Base-by-base conservation (phyloP, 30 jellyfish, hydroid and myxozoan genomes). In the Hydra vulgaris region DNA sequence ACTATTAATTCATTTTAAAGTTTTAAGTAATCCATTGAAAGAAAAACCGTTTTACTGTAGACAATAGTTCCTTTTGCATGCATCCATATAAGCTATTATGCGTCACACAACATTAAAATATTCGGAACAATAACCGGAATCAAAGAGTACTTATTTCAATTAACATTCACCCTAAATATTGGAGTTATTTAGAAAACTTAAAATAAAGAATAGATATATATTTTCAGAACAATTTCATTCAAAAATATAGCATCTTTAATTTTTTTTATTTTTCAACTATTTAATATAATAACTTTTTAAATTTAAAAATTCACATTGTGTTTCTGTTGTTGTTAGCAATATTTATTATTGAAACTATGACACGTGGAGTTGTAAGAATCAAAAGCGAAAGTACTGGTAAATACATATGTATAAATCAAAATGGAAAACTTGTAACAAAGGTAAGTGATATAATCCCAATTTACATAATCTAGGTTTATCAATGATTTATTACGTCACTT, bases 341-440 rank as follows among this genome's bases (percentile, higher is more conserved):
- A 52, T 81, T 89, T 54, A 79, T 76, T 12, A 82, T 85, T 70
- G 97, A 89, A 74, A 69, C 95, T 25, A 26, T 89, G 78, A 81
- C 84, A 20, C 83, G 77, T 24, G 86, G 93, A 70, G 80, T 82
- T 68, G 95, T 89, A 18, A 95, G 97, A 5, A 70, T 89, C 19
- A 85, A 83, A 86, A 95, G 95, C 1, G 82, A 72, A n/a, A 81
- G 40, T 16, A 82, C 97, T 0, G 83, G 80, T 7, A 80, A 79
- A 69, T 89, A 89, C 90, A 84, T 89, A 17, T 92, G 95, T 25
- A 89, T 89, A 88, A 76, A 85, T 55, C 54, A 74, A 21, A 55
- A 54, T 26, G 95, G 97, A 23, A 80, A 55, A 67, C 24, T 89
- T 16, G 86, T 80, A 77, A 78, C 88, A 88, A 85, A 88, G 95